phyloP scores from a whole-genome alignment of 2,113 vertebrate species.

The Athene noctua region DNA sequence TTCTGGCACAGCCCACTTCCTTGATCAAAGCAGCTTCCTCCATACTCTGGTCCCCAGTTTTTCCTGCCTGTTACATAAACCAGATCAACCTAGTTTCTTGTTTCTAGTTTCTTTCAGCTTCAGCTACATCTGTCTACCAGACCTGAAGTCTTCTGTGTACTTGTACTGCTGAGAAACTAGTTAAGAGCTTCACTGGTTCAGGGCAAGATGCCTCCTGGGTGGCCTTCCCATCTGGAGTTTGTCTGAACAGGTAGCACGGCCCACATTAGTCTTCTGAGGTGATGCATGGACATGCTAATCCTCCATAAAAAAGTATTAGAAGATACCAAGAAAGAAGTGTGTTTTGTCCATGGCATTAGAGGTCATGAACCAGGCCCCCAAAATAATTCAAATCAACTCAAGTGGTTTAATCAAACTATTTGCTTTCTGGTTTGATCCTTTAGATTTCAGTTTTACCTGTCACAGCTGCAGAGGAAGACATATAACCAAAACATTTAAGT shows the following conservation, averaged over 20 bases:
- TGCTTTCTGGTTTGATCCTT: neutral
- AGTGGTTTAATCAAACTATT: conserved; percentile 42
- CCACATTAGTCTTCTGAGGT: conserved; percentile 2
- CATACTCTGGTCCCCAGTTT: neutral
- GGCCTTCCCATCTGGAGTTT: conserved; percentile 44
- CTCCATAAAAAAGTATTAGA: neutral
- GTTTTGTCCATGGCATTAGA: neutral
- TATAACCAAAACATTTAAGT: neutral
- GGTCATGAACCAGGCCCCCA: conserved; percentile 6
- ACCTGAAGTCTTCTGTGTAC: neutral
- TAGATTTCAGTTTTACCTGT: neutral
- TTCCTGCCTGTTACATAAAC: conserved; percentile 14
- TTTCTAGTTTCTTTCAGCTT: conserved; percentile 24
- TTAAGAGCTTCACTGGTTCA: neutral
- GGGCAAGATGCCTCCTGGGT: conserved; percentile 35
- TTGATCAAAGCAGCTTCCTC: conserved; percentile 33
- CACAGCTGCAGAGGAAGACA: neutral
- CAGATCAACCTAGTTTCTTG: conserved; percentile 36
- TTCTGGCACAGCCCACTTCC: neutral
- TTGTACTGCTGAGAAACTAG: conserved; percentile 16
- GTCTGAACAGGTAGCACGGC: conserved; percentile 49
- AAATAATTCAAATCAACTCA: conserved; percentile 19
- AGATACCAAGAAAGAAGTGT: neutral
- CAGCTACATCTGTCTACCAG: conserved; percentile 57
- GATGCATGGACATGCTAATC: conserved; percentile 16